Evolutionary conservation across 2,797 vertebrate species (phyloP).

Genomic region (Parauchenoglanis punctatus): DNA sequence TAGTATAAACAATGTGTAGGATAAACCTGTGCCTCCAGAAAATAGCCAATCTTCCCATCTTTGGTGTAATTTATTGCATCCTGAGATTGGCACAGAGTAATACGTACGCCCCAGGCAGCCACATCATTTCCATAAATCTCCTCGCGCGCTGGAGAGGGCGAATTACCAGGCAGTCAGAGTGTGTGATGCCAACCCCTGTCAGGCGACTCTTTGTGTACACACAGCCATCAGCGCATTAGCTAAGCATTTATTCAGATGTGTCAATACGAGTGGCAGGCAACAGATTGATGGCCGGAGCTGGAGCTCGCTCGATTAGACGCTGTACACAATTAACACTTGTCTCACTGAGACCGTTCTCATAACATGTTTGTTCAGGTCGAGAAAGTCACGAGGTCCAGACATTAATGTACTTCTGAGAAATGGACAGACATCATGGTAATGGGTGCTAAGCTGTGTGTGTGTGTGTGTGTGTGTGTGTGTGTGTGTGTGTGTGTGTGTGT

Average conservation of each 20-base stretch:
- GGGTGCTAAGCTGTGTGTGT: conserved; percentile 2
- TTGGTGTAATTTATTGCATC: conserved; percentile 32
- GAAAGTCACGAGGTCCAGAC: conserved; percentile 48
- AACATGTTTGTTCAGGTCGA: conserved; percentile 56
- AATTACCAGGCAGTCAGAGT: conserved; percentile 50
- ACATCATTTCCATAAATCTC: conserved; percentile 52
- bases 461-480: not conserved
- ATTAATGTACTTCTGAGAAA: conserved; percentile 55
- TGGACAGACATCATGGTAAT: conserved; percentile 48
- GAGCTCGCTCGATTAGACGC: conserved; percentile 44
- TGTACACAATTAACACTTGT: conserved; percentile 48
- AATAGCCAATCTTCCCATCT: conserved; percentile 1
- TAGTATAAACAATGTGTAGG: conserved; percentile 13
- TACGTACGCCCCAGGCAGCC: conserved; percentile 40
- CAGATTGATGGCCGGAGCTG: conserved; percentile 40
- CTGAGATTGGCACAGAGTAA: conserved; percentile 48
- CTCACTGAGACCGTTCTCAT: conserved; percentile 38
- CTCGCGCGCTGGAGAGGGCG: conserved; percentile 36
- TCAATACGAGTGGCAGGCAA: conserved; percentile 54
- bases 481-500: not conserved
- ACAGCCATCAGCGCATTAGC: conserved; percentile 51
- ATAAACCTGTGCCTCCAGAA: conserved; percentile 10
- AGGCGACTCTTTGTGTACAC: conserved; percentile 34
- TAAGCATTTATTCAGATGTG: conserved; percentile 58
- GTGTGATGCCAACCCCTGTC: conserved; percentile 42